These are phyloP conservation scores for Notarius lentiginosus DNA, from an alignment of 2,113 vertebrate genomes.

Conservation along the genomic window DNA sequence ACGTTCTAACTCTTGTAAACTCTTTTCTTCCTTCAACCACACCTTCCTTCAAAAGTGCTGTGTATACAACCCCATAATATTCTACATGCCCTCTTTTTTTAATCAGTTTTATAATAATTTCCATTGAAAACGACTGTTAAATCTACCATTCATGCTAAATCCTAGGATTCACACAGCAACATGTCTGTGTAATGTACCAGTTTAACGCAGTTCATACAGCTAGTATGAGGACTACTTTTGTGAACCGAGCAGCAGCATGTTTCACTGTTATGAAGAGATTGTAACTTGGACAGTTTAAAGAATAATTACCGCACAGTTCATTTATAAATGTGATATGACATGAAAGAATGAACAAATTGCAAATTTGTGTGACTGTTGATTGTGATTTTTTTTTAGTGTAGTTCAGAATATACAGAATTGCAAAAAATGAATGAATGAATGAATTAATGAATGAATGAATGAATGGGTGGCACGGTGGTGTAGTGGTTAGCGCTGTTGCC, in stretches of 20 bases:
- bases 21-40: background rate
- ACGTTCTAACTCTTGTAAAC: background rate
- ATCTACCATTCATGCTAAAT: background rate
- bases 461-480: no score
- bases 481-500: no score
- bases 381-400: background rate
- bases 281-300: background rate
- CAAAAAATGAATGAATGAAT: no score
- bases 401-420: background rate
- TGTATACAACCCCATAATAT: background rate
- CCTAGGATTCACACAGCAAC: background rate
- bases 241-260: background rate
- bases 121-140: background rate
- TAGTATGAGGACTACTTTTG: background rate
- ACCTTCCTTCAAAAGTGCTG: background rate
- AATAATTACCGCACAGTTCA: background rate
- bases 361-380: background rate
- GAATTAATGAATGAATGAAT: no score
- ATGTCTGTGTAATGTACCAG: background rate
- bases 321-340: background rate
- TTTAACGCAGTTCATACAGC: background rate
- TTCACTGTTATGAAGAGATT: background rate
- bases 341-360: background rate
- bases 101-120: background rate
- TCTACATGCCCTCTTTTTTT: background rate